phyloP scores from a whole-genome alignment of 2,888 invertebrate genomes.

The Lasiommata megera region DNA sequence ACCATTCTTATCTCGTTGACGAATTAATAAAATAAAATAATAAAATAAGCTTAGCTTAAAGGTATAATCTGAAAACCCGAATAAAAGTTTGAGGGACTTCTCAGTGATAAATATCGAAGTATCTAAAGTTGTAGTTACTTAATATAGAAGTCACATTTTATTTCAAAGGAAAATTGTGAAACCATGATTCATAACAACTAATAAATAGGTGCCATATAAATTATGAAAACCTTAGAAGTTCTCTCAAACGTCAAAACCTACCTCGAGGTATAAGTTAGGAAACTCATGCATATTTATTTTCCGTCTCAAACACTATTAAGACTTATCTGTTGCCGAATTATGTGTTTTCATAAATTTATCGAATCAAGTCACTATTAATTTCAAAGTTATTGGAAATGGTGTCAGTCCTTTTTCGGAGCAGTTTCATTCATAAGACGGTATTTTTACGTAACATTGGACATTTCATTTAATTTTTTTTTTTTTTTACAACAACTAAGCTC shows the following conservation, averaged over 20 bases:
- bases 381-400: neutral
- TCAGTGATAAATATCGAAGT: no score
- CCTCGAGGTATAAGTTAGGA: neutral
- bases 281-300: neutral
- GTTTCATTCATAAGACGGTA: neutral
- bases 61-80: no score
- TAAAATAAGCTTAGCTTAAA: no score
- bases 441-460: neutral
- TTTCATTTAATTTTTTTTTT: no score
- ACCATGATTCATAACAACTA: neutral
- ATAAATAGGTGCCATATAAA: neutral
- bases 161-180: no score
- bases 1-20: no score
- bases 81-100: no score
- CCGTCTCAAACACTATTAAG: neutral
- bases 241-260: neutral
- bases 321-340: neutral
- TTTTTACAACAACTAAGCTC: no score
- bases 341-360: neutral
- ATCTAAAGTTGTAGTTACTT: no score
- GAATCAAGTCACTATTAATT: neutral
- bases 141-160: no score
- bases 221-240: neutral
- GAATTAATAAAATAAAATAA: no score
- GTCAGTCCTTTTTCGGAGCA: neutral